phyloP scores from a whole-genome alignment of 2,888 invertebrate genomes.

The Elaeidobius kamerunicus region DNA sequence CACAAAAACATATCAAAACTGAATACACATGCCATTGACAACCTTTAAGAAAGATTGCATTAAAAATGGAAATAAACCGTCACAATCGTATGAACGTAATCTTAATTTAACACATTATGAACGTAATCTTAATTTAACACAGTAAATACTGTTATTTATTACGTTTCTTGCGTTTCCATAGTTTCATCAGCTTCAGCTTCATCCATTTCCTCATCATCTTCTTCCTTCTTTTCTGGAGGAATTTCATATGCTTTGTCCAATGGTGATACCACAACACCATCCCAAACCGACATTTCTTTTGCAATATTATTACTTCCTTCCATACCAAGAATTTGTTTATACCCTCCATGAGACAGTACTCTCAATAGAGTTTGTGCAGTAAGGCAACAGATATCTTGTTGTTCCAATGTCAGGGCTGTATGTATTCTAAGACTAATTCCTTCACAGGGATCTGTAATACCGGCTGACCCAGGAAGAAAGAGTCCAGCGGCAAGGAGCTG shows the following conservation, averaged over 20 bases:
- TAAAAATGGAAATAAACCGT: no score
- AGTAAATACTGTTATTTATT: no score
- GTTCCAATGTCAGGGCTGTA: slow-evolving; percentile 84
- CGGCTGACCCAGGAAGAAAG: slow-evolving; percentile 91
- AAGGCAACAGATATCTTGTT: slow-evolving; percentile 89
- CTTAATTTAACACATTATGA: no score
- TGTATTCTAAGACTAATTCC: slow-evolving; percentile 85
- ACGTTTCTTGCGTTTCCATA: slow-evolving; percentile 50
- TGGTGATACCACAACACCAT: slow-evolving; percentile 93
- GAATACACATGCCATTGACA: no score
- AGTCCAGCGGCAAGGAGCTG: slow-evolving; percentile 91
- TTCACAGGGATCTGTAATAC: slow-evolving; percentile 93
- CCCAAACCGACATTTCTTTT: slow-evolving; percentile 93
- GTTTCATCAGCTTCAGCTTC: slow-evolving; percentile 59
- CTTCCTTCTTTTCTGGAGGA: slow-evolving; percentile 69
- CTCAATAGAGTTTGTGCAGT: slow-evolving; percentile 92
- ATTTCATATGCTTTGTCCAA: slow-evolving; percentile 91
- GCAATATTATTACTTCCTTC: slow-evolving; percentile 56
- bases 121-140: no score
- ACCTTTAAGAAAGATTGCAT: no score
- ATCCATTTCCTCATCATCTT: slow-evolving; percentile 63
- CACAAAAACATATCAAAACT: no score
- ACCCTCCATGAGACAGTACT: slow-evolving; percentile 90
- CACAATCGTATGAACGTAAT: no score
- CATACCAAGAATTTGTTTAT: slow-evolving; percentile 81